Evolutionary conservation across 2,113 vertebrate genomes (phyloP).

Genomic region (Anseranas semipalmata): DNA sequence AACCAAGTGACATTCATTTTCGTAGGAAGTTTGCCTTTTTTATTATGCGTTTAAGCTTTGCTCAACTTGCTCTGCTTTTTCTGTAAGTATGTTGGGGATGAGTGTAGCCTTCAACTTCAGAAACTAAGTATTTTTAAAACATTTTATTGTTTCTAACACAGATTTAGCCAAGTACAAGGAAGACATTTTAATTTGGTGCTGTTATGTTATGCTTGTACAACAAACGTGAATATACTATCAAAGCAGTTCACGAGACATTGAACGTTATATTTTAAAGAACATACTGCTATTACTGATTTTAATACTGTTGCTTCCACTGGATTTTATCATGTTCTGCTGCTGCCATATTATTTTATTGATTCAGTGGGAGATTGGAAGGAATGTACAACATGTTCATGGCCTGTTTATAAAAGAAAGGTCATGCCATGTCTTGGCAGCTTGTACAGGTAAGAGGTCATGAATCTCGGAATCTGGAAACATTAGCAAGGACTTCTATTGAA

Average conservation of each 20-base stretch:
- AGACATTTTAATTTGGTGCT: neutral
- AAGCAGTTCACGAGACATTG: neutral
- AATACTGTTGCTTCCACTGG: neutral
- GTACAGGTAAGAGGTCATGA: constrained; percentile 1
- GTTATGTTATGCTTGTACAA: neutral
- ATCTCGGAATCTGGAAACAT: neutral
- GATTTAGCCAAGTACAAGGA: neutral
- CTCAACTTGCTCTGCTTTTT: neutral
- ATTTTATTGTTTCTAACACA: neutral
- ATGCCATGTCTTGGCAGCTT: neutral
- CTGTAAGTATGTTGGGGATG: neutral
- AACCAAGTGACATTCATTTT: neutral
- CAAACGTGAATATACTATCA: neutral
- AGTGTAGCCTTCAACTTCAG: neutral
- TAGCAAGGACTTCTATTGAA: neutral
- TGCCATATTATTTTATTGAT: neutral
- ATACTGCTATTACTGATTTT: neutral
- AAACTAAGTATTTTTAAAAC: rapidly evolving
- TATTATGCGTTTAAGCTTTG: neutral
- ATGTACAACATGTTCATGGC: neutral
- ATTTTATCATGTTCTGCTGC: constrained; percentile 11
- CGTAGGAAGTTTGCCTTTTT: neutral
- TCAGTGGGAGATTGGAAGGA: neutral
- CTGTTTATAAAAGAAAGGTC: constrained; percentile 26
- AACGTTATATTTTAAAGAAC: neutral